Base-by-base conservation (phyloP, 2,113 vertebrate genomes). In the Girardinichthys multiradiatus region DNA sequence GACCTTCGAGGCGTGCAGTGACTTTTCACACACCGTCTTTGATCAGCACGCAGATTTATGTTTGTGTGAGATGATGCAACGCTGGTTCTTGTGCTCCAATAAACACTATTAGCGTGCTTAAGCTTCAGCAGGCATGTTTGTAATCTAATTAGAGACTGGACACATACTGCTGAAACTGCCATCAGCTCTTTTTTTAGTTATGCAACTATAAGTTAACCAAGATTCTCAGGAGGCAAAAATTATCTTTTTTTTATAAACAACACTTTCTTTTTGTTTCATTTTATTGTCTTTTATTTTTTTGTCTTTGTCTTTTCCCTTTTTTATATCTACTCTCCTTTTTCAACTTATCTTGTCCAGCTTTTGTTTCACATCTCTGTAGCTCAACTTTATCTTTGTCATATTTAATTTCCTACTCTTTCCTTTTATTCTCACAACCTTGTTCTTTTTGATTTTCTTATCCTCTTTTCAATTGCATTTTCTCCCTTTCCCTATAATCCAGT, bases 121-220 rank as follows among this genome's bases (percentile, higher is more conserved):
- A 76, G 81, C 77, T 80, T 82, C 71, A 68, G 86, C 74, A 76
- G 80, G 72, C 86, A 69, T 85, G 80, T 86, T 83, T 85, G 89
- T 82, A 70, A 89, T 87, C 86, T 90, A 85, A 92, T 92, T 92
- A 92, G 82, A 86, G 28, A 84, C 57, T 83, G 85, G 79, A 89
- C 85, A 85, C 76, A 76, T 31, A 68, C 58, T 62, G 33, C 68
- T 81, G 76, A 83, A 84, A 86, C 72, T 81, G 89, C 86, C 87
- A 85, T 85, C 79, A 90, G 90, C 72, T 78, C 73, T 85, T 82
- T 85, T 78, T 54, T n/a, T 24, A 54, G 74, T 88, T 86, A 80
- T 84, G 87, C 84, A 86, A 76, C 37, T 45, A 72, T 83, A 81
- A 86, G 64, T 87, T 89, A 91, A 85, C 88, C 86, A 88, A 81